Evolutionary conservation across 2,888 invertebrate genomes (phyloP).

Genomic region (Mycalesis mineus): DNA sequence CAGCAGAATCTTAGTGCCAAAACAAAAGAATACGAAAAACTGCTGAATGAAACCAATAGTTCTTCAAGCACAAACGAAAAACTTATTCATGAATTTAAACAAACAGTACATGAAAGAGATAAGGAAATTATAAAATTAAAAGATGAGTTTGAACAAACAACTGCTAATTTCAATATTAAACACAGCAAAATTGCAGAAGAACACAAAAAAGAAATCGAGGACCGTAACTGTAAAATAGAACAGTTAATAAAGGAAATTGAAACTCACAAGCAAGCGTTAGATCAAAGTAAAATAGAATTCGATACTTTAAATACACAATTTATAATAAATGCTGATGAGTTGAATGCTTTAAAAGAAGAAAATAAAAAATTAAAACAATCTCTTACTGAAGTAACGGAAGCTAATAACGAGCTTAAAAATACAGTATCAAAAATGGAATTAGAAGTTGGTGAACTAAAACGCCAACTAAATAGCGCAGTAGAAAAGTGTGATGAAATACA

Average conservation of each 20-base stretch:
- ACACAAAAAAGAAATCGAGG: constrained; percentile 71
- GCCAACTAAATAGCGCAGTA: constrained; percentile 74
- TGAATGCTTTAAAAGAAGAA: constrained; percentile 64
- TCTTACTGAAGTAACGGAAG: constrained; percentile 60
- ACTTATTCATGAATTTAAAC: constrained; percentile 67
- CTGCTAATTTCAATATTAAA: constrained; percentile 70
- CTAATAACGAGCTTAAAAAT: constrained; percentile 54
- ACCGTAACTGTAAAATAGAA: constrained; percentile 71
- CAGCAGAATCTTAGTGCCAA: constrained; percentile 59
- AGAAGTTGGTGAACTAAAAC: constrained; percentile 76
- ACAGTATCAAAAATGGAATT: constrained; percentile 72
- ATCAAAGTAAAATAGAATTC: constrained; percentile 70
- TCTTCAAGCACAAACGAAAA: constrained; percentile 59
- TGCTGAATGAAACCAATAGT: constrained; percentile 59
- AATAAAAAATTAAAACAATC: constrained; percentile 62
- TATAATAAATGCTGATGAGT: constrained; percentile 60
- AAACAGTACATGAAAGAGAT: constrained; percentile 74
- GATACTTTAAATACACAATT: constrained; percentile 68
- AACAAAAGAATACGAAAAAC: constrained; percentile 60
- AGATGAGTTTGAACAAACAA: constrained; percentile 68
- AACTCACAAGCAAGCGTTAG: constrained; percentile 62
- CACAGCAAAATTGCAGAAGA: constrained; percentile 73
- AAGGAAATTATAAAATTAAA: constrained; percentile 74
- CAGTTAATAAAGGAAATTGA: constrained; percentile 71
- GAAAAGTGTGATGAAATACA: constrained; percentile 78